Base-by-base conservation (phyloP, 1,140 invertebrate species). In the Tetranychus urticae region DNA sequence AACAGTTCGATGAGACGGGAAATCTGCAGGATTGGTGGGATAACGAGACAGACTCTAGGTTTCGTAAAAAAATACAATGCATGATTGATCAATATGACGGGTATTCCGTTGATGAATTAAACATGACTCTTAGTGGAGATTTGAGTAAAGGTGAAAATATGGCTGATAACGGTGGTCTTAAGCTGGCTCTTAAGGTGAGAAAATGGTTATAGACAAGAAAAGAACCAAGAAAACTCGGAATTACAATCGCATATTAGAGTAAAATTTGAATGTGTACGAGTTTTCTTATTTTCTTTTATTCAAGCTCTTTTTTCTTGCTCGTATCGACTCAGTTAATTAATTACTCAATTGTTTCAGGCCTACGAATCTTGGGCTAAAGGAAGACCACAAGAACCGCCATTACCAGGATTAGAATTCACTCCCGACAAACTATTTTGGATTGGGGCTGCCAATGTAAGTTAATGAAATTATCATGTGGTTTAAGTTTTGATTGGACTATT, bases 1-100 rank as follows among this genome's bases (percentile, higher is more conserved):
- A 70, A 70, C 85, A 90, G 74, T 93, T 86, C 68, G 87, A 93
- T 71, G 83, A 85, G 63, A 79, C 87, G 55, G 90, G 90, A 39
- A 89, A 88, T 70, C 72, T 87, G 55, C 75, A 81, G 1, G 80
- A 86, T 61, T 94, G 88, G 87, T 97, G 91, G 88, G 78, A 81
- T 60, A 72, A 78, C 34, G 72, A 75, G 62, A 88, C 85, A 0
- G 82, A 84, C 65, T 72, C 79, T 55, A 78, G 79, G 33, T 90
- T 86, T 68, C 72, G 80, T 48, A 76, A 85, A 37, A 80, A 80
- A 65, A 82, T 83, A 0, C 72, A 84, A 61, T 96, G 90, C 70
- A 92, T 93, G 66, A 75, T 93, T 37, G 76, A 88, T 36, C 88
- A 94, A 67, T 97, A 94, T 59, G 31, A 45, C 23, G 23, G 23